Percentiles rank a stretch among this genome's conserved stretches.
These are phyloP conservation scores for Condylura cristata DNA, from an alignment of 2,113 vertebrate genomes.

Conservation along the genomic window DNA sequence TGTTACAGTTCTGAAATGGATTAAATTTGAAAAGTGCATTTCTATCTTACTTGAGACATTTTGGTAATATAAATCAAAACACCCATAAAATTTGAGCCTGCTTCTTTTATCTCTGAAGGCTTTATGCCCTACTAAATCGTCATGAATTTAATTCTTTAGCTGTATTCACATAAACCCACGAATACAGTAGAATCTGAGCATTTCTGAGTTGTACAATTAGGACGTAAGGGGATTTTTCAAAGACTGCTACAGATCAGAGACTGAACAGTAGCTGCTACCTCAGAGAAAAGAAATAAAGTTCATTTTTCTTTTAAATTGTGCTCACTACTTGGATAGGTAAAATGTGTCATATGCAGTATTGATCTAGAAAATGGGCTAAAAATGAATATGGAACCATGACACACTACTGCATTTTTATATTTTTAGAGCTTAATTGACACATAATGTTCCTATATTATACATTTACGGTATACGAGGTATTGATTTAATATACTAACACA, in stretches of 20 bases:
- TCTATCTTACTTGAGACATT: constrained; percentile 7
- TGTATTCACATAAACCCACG: not conserved
- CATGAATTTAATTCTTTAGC: not conserved
- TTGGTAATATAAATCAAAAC: constrained; percentile 37
- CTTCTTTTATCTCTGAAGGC: constrained; percentile 17
- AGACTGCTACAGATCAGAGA: not conserved
- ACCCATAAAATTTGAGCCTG: not conserved
- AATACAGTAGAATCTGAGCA: not conserved
- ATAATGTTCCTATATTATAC: not conserved
- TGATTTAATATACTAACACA: not conserved
- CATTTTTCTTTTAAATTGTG: not conserved
- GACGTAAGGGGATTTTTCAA: not conserved
- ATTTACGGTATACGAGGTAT: not conserved
- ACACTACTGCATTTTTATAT: not conserved
- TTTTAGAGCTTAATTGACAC: not conserved
- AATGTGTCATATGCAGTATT: not conserved
- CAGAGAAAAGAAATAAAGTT: not conserved
- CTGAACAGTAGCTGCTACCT: not conserved
- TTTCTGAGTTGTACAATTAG: not conserved
- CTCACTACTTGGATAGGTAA: not conserved
- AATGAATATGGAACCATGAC: not conserved
- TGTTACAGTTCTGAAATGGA: not conserved
- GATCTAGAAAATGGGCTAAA: not conserved
- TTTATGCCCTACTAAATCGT: not conserved
- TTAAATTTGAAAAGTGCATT: constrained; percentile 23